Evolutionary conservation across 1,140 invertebrate genomes (phyloP).

Genomic region (Hyphantria cunea): DNA sequence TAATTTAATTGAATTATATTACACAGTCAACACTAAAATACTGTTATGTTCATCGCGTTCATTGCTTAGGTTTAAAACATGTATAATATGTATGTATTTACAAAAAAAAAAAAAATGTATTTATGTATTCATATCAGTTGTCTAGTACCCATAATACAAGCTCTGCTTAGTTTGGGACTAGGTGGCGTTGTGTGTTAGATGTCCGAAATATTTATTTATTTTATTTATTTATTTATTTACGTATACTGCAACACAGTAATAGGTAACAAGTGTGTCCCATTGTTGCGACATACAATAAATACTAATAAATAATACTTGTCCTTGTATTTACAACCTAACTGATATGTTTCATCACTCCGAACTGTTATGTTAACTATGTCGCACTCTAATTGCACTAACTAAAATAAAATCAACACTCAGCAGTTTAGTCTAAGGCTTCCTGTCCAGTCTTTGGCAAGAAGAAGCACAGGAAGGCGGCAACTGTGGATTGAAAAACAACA

Average conservation of each 20-base stretch:
- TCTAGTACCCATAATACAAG: too few species aligned
- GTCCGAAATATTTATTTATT: too few species aligned
- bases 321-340: constrained; percentile 74
- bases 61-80: constrained; percentile 54
- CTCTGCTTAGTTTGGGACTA: too few species aligned
- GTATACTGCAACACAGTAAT: constrained; percentile 69
- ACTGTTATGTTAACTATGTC: constrained; percentile 46
- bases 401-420: constrained; percentile 39
- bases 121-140: too few species aligned
- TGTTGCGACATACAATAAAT: constrained; percentile 39
- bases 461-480: constrained; percentile 85
- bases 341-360: constrained; percentile 65
- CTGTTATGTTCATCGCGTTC: constrained; percentile 67
- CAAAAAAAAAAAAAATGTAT: too few species aligned
- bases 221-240: too few species aligned
- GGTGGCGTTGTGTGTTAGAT: too few species aligned
- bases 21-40: constrained; percentile 79
- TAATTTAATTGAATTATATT: constrained; percentile 77
- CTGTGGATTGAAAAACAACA: constrained; percentile 73
- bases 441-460: constrained; percentile 86
- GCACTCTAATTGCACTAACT: constrained; percentile 71
- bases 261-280: constrained; percentile 41
- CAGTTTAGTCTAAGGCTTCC: constrained; percentile 84
- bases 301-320: constrained; percentile 56
- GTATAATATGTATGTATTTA: too few species aligned